Evolutionary conservation across 2,113 vertebrate species (phyloP), one percentile per base, ranked within the genome.

Genomic region (Corythaeola cristata): DNA sequence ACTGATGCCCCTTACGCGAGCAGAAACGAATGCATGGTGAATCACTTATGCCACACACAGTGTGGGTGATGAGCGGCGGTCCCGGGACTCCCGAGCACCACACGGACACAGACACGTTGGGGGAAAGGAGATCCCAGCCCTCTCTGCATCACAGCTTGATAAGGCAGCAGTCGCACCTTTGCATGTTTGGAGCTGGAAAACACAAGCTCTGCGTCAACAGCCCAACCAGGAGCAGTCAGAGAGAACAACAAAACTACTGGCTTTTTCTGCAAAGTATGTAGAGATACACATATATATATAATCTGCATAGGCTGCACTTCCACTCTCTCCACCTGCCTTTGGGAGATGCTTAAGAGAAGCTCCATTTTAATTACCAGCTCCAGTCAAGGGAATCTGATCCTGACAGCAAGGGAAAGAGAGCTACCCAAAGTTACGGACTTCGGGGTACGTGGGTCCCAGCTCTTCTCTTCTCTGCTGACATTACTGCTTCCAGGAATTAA

Each of bases 21-120:
- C 94, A 93, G 89, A 94, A 94, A 83, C 89, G 93, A 97, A 97
- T 74, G 95, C 94, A 66, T 88, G 91, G 81, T 97, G 91, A 96
- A 97, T 97, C 84, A 74, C 71, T 89, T 44, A 66, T 18, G 56
- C 93, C 96, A 93, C 97, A 95, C 94, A 74, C 84, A 73, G 87
- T 2, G 23, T 17, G 63, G 63, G 32, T 32, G 63, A 82, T 32
- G 33, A 94, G 71, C 3, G 0, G 69, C 33, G 59, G 80, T 37
- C 84, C 84, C 55, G 5, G 0, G 7, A 32, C 77, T 88, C 66
- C 41, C 3, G 3, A 35, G 5, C 18, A 11, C 74, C 15, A 3
- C n/a, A 30, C 2, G 18, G 47, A 55, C 52, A 35, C 0, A 0
- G 62, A 3, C 6, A 32, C 9, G 0, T 0, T 41, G n/a, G 11